Evolutionary conservation across 2,888 invertebrate species (phyloP), one percentile per base, ranked within the genome.

Genomic region (Drosophila nigricruria): DNA sequence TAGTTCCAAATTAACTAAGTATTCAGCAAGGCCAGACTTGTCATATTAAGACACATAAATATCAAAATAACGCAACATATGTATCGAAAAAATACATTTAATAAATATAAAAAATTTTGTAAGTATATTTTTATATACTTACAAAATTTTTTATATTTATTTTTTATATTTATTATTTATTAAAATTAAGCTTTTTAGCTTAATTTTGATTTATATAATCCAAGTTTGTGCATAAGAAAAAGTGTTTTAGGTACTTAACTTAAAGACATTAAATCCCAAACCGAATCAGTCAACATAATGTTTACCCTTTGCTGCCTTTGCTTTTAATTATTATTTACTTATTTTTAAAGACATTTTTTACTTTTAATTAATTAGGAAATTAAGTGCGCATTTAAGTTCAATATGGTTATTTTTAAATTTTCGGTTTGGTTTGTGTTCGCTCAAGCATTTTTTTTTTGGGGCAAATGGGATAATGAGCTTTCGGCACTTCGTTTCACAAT

Each of bases 401-500:
- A 52, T 53, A 18, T 18, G 34, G 50, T 8, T 34, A 34, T 34
- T 27, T 60, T 12, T 12, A 49, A 73, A 58, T 50, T 61, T 61
- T 32, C 38, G 32, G 14, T 25, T 18, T 5, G 23, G 20, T n/a
- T 25, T 30, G 34, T 62, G 50, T 27, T 60, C 81, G 58, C 56
- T 67, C 64, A 78, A 53, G 56, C 83, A 57, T 67, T 77, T 58
- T 45, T 67, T 79, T 60, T 45, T 72, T 54, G 42, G 49, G 67
- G 40, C 58, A 86, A 83, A 88, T 86, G 71, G 65, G 87, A 88
- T 84, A 81, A 88, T 78, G 72, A 75, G 87, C 87, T 82, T 88
- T 78, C 66, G 78, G 64, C 78, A 86, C 78, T 83, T 83, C 83
- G 78, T 65, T 75, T 78, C 60, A 81, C 78, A 88, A 86, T 84